phyloP scores from a whole-genome alignment of 2,113 vertebrate genomes.

The Amblyopsis rosae region DNA sequence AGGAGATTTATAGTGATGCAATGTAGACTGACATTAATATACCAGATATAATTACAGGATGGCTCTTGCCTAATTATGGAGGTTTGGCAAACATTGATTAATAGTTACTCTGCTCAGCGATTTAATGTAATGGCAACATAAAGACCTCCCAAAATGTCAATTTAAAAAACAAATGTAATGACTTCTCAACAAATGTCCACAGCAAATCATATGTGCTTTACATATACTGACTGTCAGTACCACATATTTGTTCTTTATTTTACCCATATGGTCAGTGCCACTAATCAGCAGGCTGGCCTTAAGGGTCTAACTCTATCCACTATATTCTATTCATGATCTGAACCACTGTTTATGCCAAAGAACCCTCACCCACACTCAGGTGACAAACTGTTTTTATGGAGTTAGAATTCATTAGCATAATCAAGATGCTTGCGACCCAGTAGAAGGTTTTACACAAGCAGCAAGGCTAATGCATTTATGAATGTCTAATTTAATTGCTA shows the following conservation, averaged over 20 bases:
- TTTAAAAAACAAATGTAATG: too few relatives aligned
- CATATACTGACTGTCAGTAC: too few relatives aligned
- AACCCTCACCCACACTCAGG: constrained; percentile 32
- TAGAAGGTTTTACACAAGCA: constrained; percentile 29
- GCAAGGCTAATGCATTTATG: constrained; percentile 67
- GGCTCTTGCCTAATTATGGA: constrained; percentile 3
- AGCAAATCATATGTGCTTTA: too few relatives aligned
- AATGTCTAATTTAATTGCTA: constrained; percentile 62
- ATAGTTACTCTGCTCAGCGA: neutral
- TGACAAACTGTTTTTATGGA: constrained; percentile 56
- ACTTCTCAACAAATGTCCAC: too few relatives aligned
- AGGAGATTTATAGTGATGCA: too few relatives aligned
- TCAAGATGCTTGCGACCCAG: constrained; percentile 44
- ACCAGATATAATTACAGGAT: neutral
- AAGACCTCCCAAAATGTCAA: too few relatives aligned
- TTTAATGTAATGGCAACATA: too few relatives aligned
- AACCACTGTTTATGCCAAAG: constrained; percentile 27
- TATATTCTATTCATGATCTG: constrained; percentile 10
- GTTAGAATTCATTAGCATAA: constrained; percentile 55
- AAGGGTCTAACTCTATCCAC: constrained; percentile 30
- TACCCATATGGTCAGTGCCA: neutral
- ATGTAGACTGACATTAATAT: neutral
- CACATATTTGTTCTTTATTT: too few relatives aligned
- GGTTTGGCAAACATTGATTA: constrained; percentile 19
- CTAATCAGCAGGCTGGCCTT: constrained; percentile 26